Conservation (phyloP, 30 jellyfish, hydroid and myxozoan species). For the Hydractinia symbiolongicarpus region DNA sequence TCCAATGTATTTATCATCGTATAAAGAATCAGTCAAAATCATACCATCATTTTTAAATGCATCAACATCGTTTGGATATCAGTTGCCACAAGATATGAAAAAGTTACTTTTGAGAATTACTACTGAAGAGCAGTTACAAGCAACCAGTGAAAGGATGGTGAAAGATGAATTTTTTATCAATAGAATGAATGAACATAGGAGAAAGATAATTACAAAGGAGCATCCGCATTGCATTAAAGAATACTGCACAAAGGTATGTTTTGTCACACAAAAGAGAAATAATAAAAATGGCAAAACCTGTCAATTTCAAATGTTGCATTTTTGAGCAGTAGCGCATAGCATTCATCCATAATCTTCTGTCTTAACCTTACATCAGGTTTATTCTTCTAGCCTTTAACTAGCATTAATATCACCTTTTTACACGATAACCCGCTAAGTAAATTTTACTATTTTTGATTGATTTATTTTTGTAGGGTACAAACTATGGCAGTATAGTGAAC, state of each 20-base stretch:
- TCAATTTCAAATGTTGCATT: background rate
- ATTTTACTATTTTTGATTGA: background rate
- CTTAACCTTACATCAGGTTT: no score
- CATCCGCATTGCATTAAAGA: constrained; percentile 1
- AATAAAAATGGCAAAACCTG: background rate
- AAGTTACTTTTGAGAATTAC: background rate
- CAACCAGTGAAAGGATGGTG: background rate
- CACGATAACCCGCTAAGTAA: no score
- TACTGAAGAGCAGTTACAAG: background rate
- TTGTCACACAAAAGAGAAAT: background rate
- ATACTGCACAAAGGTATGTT: constrained; percentile 10
- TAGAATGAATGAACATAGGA: constrained; percentile 2
- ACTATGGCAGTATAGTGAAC: background rate
- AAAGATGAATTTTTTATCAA: constrained; percentile 1
- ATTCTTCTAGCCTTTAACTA: no score
- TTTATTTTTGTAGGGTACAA: background rate
- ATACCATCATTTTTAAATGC: constrained; percentile 27
- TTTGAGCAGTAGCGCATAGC: no score
- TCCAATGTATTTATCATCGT: constrained; percentile 19
- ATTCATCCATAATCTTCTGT: no score
- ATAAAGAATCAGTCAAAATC: background rate
- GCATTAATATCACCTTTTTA: no score
- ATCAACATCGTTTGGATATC: constrained; percentile 4
- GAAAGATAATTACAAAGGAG: background rate
- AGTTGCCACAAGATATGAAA: constrained; percentile 13